Base-by-base conservation (phyloP, 2,797 vertebrate species). In the Paguma larvata region DNA sequence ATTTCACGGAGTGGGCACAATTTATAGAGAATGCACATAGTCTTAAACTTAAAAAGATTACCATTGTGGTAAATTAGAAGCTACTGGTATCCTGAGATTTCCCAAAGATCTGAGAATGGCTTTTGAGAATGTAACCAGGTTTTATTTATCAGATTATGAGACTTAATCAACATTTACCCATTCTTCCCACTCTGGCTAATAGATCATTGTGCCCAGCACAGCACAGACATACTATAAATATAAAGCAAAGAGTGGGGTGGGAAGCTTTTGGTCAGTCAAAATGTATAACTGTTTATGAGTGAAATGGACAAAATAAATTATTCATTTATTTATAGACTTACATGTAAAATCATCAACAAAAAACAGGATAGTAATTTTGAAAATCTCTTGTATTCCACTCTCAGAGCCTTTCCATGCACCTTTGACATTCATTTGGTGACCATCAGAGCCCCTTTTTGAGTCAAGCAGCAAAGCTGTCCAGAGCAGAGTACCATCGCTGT, bases 11-110 rank as follows among this genome's bases (percentile, higher is more conserved):
- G 14, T 13, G 23, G 21, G 62, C 25, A 70, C 34, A 53, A 77
- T 3, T 41, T 48, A 62, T 2, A 94, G n/a, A 85, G 59, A 79
- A 94, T 19, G 25, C 41, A 67, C 5, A 53, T 3, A 46, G 11
- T 68, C 38, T 91, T 78, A 93, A 94, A 91, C 77, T 73, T 96
- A 44, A 56, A 96, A 94, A 82, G 53, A 86, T 83, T 92, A 56
- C 19, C 91, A 59, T 59, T 78, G 9, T 30, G 38, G 34, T 68
- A 86, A 93, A 68, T 38, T 68, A 89, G 63, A 96, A 91, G 67
- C 30, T 94, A 53, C 63, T 67, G 75, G 48, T 90, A 79, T 82
- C 78, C 67, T 78, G 82, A 94, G 91, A 88, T 78, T 95, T 75
- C 38, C 48, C 89, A 84, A 95, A 97, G 83, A 93, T 67, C 16